Conservation (phyloP, 2,797 vertebrate genomes). For the Pampus argenteus region DNA sequence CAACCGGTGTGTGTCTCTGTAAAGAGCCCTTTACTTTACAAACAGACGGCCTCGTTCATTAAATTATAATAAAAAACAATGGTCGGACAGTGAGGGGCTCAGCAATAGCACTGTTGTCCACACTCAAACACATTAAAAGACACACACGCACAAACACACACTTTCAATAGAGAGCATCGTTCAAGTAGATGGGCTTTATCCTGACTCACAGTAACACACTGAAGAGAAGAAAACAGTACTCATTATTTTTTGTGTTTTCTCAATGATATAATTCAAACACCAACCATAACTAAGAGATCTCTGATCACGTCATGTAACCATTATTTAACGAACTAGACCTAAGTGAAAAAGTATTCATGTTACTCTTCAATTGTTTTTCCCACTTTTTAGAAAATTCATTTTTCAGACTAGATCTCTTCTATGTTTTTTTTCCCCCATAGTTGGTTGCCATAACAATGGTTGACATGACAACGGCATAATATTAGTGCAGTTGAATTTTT, state of each 20-base stretch:
- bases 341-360: conserved; percentile 69
- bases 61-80: conserved; percentile 52
- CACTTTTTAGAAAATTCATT: conserved; percentile 60
- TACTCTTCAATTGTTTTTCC: conserved; percentile 30
- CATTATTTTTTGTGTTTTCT: conserved; percentile 66
- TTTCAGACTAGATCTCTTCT: conserved; percentile 70
- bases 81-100: conserved; percentile 73
- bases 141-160: conserved; percentile 61
- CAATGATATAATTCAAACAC: conserved; percentile 72
- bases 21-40: conserved; percentile 31
- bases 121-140: conserved; percentile 53
- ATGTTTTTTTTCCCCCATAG: conserved; percentile 63
- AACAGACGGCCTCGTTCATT: conserved; percentile 44
- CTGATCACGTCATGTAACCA: conserved; percentile 73
- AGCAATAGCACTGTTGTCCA: conserved; percentile 78
- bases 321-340: conserved; percentile 70
- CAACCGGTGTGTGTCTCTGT: conserved; percentile 37
- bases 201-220: conserved; percentile 82
- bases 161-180: conserved; percentile 77
- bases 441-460: conserved; percentile 75
- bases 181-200: conserved; percentile 82
- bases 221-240: conserved; percentile 80
- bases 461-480: conserved; percentile 75
- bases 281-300: conserved; percentile 71
- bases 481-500: conserved; percentile 77